phyloP scores from a whole-genome alignment of 2,113 vertebrate species.

The Dromas ardeola region DNA sequence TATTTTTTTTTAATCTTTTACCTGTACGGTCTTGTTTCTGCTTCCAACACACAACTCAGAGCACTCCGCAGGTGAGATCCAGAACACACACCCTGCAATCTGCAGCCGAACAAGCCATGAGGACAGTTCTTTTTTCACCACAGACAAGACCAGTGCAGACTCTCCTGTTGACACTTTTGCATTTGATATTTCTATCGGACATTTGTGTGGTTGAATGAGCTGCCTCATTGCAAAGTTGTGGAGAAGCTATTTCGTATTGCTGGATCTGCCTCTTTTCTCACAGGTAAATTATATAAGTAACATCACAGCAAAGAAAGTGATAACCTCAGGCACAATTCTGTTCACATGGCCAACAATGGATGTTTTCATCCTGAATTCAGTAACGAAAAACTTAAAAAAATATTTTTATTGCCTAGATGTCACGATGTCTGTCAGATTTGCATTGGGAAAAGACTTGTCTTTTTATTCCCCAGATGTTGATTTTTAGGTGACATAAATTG shows the following conservation, averaged over 20 bases:
- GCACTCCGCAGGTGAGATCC: background rate
- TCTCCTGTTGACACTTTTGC: background rate
- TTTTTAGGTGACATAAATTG: background rate
- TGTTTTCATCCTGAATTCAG: background rate
- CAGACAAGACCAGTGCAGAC: background rate
- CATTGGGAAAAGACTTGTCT: background rate
- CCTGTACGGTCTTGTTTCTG: background rate
- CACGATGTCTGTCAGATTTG: background rate
- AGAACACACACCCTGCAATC: background rate
- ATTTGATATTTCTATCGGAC: background rate
- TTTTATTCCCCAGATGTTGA: background rate
- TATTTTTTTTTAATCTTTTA: background rate
- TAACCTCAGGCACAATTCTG: background rate
- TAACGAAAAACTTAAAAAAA: background rate
- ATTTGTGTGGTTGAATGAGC: background rate
- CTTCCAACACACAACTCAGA: background rate
- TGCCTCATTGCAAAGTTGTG: background rate
- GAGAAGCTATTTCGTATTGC: background rate
- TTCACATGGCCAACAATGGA: rapidly evolving
- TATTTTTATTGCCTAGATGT: background rate
- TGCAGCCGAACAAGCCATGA: background rate
- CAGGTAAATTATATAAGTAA: background rate
- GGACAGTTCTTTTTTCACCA: background rate
- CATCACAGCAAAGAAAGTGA: background rate
- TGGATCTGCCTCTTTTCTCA: background rate